These are phyloP conservation scores for Brachionus calyciflorus DNA, from an alignment of 1,140 invertebrate species.

Conservation along the genomic window DNA sequence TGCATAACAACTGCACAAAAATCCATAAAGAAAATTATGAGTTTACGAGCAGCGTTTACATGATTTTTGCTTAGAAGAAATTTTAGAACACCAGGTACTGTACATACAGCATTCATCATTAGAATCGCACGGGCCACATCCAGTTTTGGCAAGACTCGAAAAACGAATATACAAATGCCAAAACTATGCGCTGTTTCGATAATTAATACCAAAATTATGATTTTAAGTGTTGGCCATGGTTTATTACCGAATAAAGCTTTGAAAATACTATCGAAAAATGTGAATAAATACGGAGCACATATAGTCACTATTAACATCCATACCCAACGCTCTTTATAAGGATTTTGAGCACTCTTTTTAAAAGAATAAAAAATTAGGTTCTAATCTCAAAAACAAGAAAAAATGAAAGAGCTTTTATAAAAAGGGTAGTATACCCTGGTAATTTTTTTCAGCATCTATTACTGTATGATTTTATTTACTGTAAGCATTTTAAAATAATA, in stretches of 20 bases:
- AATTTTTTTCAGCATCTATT: too few species aligned
- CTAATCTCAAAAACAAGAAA: not conserved
- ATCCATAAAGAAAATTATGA: slow-evolving; percentile 38
- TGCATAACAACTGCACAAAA: slow-evolving; percentile 46
- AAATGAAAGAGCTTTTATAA: not conserved
- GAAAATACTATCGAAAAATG: slow-evolving; percentile 52
- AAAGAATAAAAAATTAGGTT: not conserved
- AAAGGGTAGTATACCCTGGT: too few species aligned
- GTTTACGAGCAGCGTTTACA: not conserved
- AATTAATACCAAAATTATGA: slow-evolving; percentile 59
- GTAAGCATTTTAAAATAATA: not conserved
- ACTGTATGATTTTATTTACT: not conserved
- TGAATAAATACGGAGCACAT: slow-evolving; percentile 33
- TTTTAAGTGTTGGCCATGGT: slow-evolving; percentile 54
- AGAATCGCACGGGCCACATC: slow-evolving; percentile 87
- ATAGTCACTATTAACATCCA: slow-evolving; percentile 42
- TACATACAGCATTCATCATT: slow-evolving; percentile 86
- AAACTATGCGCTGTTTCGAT: slow-evolving; percentile 81
- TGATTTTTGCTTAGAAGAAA: slow-evolving; percentile 49
- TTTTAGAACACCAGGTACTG: slow-evolving; percentile 72
- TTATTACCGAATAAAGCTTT: slow-evolving; percentile 55
- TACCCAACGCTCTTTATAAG: slow-evolving; percentile 46
- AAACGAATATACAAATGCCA: slow-evolving; percentile 78
- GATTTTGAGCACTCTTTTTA: slow-evolving; percentile 33
- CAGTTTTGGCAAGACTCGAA: slow-evolving; percentile 79